phyloP scores from a whole-genome alignment of 1,140 invertebrate species.

The Bombus confusus region DNA sequence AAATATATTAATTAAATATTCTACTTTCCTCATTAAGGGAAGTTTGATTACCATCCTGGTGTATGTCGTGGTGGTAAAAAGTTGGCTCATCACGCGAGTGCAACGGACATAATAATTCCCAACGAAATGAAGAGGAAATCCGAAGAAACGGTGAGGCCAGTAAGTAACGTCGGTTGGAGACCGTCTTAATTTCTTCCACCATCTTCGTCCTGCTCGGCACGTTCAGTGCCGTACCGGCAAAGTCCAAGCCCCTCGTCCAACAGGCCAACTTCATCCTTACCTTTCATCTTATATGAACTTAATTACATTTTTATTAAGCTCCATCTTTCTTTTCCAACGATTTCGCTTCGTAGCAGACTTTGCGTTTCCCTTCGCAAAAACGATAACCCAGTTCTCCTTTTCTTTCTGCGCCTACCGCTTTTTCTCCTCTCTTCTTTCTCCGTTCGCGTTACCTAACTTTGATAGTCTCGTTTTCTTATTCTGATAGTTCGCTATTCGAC shows the following conservation, averaged over 20 bases:
- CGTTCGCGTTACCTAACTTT: slow-evolving; percentile 1
- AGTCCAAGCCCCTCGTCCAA: background rate
- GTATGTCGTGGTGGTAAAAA: slow-evolving; percentile 16
- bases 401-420: background rate
- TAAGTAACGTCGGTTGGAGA: slow-evolving; percentile 53
- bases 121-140: slow-evolving; percentile 61
- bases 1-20: slow-evolving; percentile 37
- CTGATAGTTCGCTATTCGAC: background rate
- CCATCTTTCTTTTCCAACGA: slow-evolving; percentile 59
- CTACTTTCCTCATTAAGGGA: slow-evolving; percentile 56
- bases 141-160: slow-evolving; percentile 40
- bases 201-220: slow-evolving; percentile 51
- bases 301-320: slow-evolving; percentile 72
- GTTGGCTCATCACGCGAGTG: slow-evolving; percentile 56
- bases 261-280: background rate
- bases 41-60: slow-evolving; percentile 59
- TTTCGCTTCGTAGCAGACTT: slow-evolving; percentile 20
- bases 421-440: background rate
- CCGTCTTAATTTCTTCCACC: slow-evolving; percentile 69
- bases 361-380: too few relatives aligned
- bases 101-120: slow-evolving; percentile 67
- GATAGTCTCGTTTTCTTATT: background rate
- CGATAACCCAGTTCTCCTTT: background rate
- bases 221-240: slow-evolving; percentile 38
- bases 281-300: slow-evolving; percentile 71